phyloP scores from a whole-genome alignment of 2,797 vertebrate genomes.

The Intellagama lesueurii region DNA sequence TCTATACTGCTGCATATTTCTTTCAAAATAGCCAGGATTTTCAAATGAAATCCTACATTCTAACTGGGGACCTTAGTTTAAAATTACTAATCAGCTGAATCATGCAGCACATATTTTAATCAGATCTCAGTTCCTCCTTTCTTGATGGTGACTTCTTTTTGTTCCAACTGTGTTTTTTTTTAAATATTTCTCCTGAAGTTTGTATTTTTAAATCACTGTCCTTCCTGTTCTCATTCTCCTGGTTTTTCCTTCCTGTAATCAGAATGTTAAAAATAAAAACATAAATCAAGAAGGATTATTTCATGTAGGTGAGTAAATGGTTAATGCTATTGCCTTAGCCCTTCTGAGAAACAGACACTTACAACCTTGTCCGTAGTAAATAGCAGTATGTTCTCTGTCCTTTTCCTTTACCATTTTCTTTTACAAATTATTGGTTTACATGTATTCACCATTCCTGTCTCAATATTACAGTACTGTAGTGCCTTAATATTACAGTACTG shows the following conservation, averaged over 20 bases:
- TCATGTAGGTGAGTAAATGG: slow-evolving; percentile 29
- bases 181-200: slow-evolving; percentile 17
- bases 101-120: slow-evolving; percentile 9
- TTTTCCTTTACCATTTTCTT: not conserved
- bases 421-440: not conserved
- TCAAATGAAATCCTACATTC: not conserved
- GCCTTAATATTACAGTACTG: not conserved
- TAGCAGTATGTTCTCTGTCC: not conserved
- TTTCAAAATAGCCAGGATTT: not conserved
- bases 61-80: slow-evolving; percentile 5
- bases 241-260: slow-evolving; percentile 27
- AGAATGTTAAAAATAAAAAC: slow-evolving; percentile 37
- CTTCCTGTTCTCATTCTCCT: slow-evolving; percentile 38
- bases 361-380: not conserved
- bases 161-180: not conserved
- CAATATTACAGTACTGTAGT: not conserved
- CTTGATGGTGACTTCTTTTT: slow-evolving; percentile 12
- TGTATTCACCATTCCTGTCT: not conserved
- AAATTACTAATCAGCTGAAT: slow-evolving; percentile 15
- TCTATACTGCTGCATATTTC: not conserved
- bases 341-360: slow-evolving; percentile 36
- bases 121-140: not conserved
- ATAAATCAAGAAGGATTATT: not conserved
- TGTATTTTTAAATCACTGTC: slow-evolving; percentile 34
- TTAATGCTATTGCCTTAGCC: not conserved